Percentiles rank a stretch among this genome's conserved stretches.
Conservation (phyloP, 2,888 invertebrate genomes). For the Volucella inflata region DNA sequence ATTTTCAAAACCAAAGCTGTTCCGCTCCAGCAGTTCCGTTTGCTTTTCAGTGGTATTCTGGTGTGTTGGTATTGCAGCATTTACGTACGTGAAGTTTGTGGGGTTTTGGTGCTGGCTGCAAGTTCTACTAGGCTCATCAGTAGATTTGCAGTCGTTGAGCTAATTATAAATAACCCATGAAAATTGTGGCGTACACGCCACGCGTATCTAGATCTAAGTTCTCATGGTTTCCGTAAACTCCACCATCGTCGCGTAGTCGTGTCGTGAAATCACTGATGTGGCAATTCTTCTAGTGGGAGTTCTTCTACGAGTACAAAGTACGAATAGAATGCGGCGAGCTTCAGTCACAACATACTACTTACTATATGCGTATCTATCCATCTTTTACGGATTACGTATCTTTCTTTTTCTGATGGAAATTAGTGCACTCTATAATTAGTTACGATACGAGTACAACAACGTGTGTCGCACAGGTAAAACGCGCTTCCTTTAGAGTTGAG, state of each 20-base stretch:
- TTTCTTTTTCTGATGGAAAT: slow-evolving; percentile 45
- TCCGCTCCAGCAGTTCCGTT: slow-evolving; percentile 63
- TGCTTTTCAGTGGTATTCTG: slow-evolving; percentile 4
- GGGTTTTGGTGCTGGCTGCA: neutral
- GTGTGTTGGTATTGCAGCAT: too few relatives aligned
- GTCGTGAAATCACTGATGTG: slow-evolving; percentile 15
- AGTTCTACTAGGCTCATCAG: slow-evolving; percentile 7
- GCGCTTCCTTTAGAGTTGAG: neutral
- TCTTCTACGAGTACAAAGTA: too few relatives aligned
- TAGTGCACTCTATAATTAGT: slow-evolving; percentile 62
- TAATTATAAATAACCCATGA: slow-evolving; percentile 73
- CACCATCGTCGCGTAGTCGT: slow-evolving; percentile 36
- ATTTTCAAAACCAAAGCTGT: slow-evolving; percentile 56
- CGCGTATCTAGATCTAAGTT: slow-evolving; percentile 49
- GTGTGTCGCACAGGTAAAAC: slow-evolving; percentile 6
- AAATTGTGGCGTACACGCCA: slow-evolving; percentile 33
- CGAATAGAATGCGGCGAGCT: too few relatives aligned
- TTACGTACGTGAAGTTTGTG: too few relatives aligned
- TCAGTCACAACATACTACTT: neutral
- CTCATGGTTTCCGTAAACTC: slow-evolving; percentile 38
- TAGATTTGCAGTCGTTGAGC: slow-evolving; percentile 60
- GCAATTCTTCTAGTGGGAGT: slow-evolving; percentile 24
- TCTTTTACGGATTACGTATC: slow-evolving; percentile 37
- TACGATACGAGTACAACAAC: slow-evolving; percentile 7
- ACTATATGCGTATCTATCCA: slow-evolving; percentile 33